Base-by-base conservation (phyloP, 1,140 invertebrate species). In the Drosophila varians region DNA sequence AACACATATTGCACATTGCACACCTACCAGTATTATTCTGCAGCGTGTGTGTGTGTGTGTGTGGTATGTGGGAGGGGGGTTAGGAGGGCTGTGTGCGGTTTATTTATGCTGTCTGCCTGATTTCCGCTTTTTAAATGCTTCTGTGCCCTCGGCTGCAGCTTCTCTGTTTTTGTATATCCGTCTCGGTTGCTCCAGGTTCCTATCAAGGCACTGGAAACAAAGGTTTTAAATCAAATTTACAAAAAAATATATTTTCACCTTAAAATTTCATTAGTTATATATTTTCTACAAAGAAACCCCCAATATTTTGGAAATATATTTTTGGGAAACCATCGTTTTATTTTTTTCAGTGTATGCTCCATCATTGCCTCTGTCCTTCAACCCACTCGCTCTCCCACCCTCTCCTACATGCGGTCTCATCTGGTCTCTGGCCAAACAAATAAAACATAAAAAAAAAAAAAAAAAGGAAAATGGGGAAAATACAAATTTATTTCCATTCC, bases 121-220 rank as follows among this genome's bases (percentile, higher is more conserved):
- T 86, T 86, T 86, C 80, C 80, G 80, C 76, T 87, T 86, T 84
- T 84, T 84, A 86, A 84, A 84, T 86, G 80, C 66, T 80, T 77
- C 80, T 66, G 80, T 66, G 54, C 26, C 55, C 55, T 57, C 55
- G 28, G 43, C 12, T 36, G 36, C 43, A 46, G 53, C 53, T 56
- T 38, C 55, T 57, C 55, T 57, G 45, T 28, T 38, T 40, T 38
- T 53, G n/a, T n/a, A 12, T 26, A n/a, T 46, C 46, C 52, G 45
- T 34, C 38, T 45, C 14, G 18, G 14, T 34, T n/a, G 25, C 19
- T 42, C 28, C 9, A 11, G 28, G 28, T 31, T 31, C 11, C 28
- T 31, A 18, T 4, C 12, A 14, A 8, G 38, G 16, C 16, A 19
- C 14, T 42, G 38, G 7, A 7, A 16, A 19, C 18, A 19, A 18